Base-by-base conservation (phyloP, 2,797 vertebrate genomes). In the Lindbergichthys nudifrons region DNA sequence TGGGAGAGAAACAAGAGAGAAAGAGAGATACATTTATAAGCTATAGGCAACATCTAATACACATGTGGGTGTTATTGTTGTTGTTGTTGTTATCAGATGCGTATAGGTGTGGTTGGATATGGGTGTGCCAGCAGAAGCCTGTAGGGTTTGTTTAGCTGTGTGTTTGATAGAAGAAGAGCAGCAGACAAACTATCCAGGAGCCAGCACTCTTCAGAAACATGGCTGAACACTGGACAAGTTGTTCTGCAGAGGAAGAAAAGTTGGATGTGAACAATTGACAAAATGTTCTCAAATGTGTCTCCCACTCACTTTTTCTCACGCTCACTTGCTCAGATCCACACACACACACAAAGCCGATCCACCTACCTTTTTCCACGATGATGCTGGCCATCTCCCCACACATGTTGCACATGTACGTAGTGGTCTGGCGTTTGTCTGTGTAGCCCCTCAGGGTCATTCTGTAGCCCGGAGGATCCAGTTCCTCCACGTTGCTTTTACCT, bases 381-480 rank as follows among this genome's bases (percentile, higher is more conserved):
- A 92, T 0, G 0, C 15, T 89, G 51, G 71, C 86, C 50, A 3
- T 0, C 4, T 36, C 46, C 23, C 70, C 85, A 0, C 80, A 83
- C 65, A 95, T 77, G 84, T 91, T 94, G 86, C 95, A 96, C 56
- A 94, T 91, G 84, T 93, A 95, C 26, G 26, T 26, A 9, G 93
- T 95, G 65, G 93, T 94, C 86, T 94, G 94, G 67, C 88, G 81
- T 1, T 13, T 84, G 61, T 92, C 61, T 45, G 15, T 89, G 84
- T 83, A 94, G 67, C 36, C 81, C 0, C 0, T 32, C 45, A 95
- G 79, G 10, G 71, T 94, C 88, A 96, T 70, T 21, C 91, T 90
- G 76, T 92, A 95, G 52, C 93, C 93, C 0, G 88, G 51, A 0
- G 89, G 80, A 0, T 93, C 67, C 23, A 94, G 78, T 36, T 87